Conservation (phyloP, 2,113 vertebrate species). For the Odocoileus virginianus region DNA sequence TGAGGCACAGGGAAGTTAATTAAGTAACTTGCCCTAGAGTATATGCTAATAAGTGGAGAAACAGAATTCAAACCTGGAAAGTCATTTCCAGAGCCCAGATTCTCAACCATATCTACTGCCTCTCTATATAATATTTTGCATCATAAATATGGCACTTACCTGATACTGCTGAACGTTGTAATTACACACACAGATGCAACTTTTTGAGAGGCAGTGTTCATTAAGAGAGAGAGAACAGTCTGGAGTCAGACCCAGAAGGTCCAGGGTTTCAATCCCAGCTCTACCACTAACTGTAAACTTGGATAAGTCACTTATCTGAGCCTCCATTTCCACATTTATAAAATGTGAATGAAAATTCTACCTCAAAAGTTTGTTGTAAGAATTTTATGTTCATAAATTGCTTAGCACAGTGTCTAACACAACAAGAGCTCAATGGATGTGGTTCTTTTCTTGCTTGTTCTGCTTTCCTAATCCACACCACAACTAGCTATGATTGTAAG, state of each 20-base stretch:
- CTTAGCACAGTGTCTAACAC: background rate
- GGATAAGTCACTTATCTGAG: background rate
- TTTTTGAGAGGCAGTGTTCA: background rate
- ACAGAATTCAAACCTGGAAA: conserved; percentile 3
- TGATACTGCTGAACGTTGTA: background rate
- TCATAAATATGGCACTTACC: background rate
- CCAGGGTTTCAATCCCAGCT: background rate
- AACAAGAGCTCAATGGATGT: background rate
- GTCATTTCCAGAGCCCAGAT: background rate
- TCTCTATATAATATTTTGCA: background rate
- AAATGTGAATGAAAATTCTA: conserved; percentile 6
- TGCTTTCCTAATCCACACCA: background rate
- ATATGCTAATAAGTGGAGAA: background rate
- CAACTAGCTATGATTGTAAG: background rate
- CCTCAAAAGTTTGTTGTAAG: background rate
- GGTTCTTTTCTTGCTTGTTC: background rate
- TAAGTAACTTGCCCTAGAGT: conserved; percentile 8
- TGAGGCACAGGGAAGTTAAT: background rate
- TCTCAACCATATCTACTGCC: background rate
- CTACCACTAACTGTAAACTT: background rate
- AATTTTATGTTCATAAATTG: background rate
- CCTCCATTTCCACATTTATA: conserved; percentile 11
- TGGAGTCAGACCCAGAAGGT: background rate
- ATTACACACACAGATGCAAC: background rate
- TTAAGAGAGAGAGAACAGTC: background rate